Base-by-base conservation (phyloP, 2,888 invertebrate genomes). In the Frankliniella intonsa region DNA sequence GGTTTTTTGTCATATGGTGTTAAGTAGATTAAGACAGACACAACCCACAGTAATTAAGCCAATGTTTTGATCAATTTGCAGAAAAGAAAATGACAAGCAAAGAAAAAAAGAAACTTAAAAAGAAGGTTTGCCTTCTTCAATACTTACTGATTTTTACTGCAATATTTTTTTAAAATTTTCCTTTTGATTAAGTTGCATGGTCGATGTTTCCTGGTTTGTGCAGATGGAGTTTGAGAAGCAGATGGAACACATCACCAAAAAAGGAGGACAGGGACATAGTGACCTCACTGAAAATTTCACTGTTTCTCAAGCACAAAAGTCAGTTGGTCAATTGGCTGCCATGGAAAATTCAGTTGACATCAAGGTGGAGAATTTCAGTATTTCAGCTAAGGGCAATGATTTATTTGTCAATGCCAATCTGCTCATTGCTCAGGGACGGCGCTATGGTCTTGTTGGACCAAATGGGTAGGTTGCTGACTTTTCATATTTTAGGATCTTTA, bases 381-480 rank as follows among this genome's bases (percentile, higher is more conserved):
- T 99, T 85, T 93, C 97, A 27, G 99, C 99, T 0, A 95, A 97
- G 88, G 99, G 99, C 82, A 97, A 99, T 86, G 97, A 98, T 87
- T 90, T 99, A 80, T 99, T 99, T 88, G 94, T 97, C 55, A 99
- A 99, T 88, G 98, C 99, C 0, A 96, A 93, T 87, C 89, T 99
- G 55, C 89, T 96, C 81, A 98, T 99, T 85, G 97, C 98, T 0
- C 92, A 94, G 86, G 97, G 98, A 0, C 92, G 99, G 80, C 92
- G 97, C 85, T 99, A 99, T 88, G 99, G 99, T 86, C 90, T 99
- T 9, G 99, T 99, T 3, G 99, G 99, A 49, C 99, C 99, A 0
- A 99, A 99, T 88, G 99, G 97, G 93, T 94, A 88, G 87, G 89
- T 86, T 76, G 81, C n/a, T 27, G 80, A 10, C 38, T 22, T 80